These are phyloP conservation scores for Podarcis raffonei DNA, from an alignment of 2,113 vertebrate species.

Conservation along the genomic window DNA sequence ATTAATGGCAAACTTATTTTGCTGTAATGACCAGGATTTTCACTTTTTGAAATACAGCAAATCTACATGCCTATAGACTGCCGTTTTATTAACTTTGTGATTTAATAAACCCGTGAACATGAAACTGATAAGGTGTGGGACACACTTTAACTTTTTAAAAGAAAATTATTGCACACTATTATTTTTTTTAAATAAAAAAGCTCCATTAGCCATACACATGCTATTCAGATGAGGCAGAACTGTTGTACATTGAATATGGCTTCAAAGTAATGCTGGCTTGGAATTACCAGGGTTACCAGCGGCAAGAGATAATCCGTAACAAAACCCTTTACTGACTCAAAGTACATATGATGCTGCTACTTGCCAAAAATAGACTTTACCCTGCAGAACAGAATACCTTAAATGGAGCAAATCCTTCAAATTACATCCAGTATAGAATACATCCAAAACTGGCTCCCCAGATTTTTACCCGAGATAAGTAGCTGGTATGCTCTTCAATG, in stretches of 20 bases:
- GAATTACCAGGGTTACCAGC: conserved; percentile 8
- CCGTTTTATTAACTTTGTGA: too few species aligned
- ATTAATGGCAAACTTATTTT: too few species aligned
- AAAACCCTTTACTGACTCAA: conserved; percentile 13
- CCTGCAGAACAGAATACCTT: conserved; percentile 19
- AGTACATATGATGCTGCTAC: background rate
- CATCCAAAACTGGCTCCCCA: conserved; percentile 3
- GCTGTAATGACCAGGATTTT: too few species aligned
- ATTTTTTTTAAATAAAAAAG: background rate
- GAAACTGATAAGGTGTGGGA: background rate
- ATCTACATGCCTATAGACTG: too few species aligned
- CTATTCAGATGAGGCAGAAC: background rate
- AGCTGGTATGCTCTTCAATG: background rate
- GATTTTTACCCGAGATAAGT: conserved; percentile 11
- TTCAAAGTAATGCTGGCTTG: conserved; percentile 3
- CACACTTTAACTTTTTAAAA: background rate
- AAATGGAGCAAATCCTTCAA: conserved; percentile 4
- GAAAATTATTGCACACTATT: too few species aligned
- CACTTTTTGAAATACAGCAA: too few species aligned
- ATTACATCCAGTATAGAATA: background rate
- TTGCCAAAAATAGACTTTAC: conserved; percentile 28
- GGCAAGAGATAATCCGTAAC: conserved; percentile 16
- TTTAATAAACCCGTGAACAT: too few species aligned
- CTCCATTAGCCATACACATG: background rate
- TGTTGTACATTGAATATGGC: background rate